Base-by-base conservation (phyloP, 2,888 invertebrate species). In the Oscheius sp. region DNA sequence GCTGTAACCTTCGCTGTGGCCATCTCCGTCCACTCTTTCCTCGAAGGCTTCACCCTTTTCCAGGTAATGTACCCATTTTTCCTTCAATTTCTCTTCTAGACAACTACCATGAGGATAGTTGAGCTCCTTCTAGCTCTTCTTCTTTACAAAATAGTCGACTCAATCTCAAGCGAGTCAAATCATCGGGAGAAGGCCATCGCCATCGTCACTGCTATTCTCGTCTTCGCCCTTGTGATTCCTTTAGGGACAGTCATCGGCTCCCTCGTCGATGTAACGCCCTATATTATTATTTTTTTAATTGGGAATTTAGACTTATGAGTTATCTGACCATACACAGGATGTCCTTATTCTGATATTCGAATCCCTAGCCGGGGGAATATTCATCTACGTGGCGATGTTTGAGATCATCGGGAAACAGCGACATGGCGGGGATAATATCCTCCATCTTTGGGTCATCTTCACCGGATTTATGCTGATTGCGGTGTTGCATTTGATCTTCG, bases 281-380 rank as follows among this genome's bases (percentile, higher is more conserved):
- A 12, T 27, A 27, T 27, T 9, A 5, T 27, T 9, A 3, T 27
- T 12, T 27, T 1, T n/a, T 2, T 27, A 58, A 29, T 5, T 0
- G 21, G 58, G 13, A 29, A 58, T 58, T 58, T 27, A 58, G 58
- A 58, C 25, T 7, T 58, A 58, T 12, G 58, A 58, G 13, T n/a
- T 58, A 13, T 16, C 13, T n/a, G 58, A 27, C 13, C 9, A 25
- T 2, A 58, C 25, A n/a, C 58, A 58, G n/a, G 29, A 58, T 2
- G 58, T 29, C 29, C 29, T 58, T 13, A 29, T 58, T 12, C 27
- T 58, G 0, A 29, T 58, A 7, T 58, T 58, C 29, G 58, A 58
- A 13, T 58, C 58, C n/a, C 58, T 58, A 27, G 58, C 58, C 13
- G 58, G 58, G 27, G 58, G 58, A n/a, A 58, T 58, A 25, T 58